Base-by-base conservation (phyloP, 2,113 vertebrate genomes). In the Arvicanthis niloticus region DNA sequence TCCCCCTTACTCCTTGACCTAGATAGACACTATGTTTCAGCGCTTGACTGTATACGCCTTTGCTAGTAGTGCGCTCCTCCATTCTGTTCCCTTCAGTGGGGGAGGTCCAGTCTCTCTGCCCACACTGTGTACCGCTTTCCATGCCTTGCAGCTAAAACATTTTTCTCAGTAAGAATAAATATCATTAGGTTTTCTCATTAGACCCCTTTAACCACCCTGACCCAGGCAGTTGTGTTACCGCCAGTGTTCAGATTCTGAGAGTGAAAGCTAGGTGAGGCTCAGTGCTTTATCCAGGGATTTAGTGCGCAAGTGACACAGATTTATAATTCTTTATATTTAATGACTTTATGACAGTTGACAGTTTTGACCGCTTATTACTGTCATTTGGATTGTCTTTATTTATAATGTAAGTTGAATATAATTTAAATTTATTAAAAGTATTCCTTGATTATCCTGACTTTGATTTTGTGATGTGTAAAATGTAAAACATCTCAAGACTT, bases 381-480 rank as follows among this genome's bases (percentile, higher is more conserved):
- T 81, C 56, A 19, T 78, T 8, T 77, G 58, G 58, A n/a, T 87
- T 68, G 51, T 91, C 53, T 90, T 93, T 94, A 88, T 70, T 94
- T 91, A 75, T 48, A 95, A n/a, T 65, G 40, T 48, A 88, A 94
- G 24, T 88, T 65, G 42, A 92, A 68, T 37, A 80, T 21, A 48
- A 80, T 88, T 94, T 93, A 84, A 93, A 34, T 91, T 68, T 96
- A 67, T 48, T 92, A 42, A 95, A 91, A 92, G 15, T 56, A 70
- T 87, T 95, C 86, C 92, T 93, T 85, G 56, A 92, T 85, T 9
- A 91, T 51, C 82, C 87, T 88, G 77, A 76, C 76, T 92, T 92
- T 91, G 40, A 70, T 81, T 95, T 96, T 89, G 22, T 84, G 45
- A 48, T 88, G 31, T 45, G 4, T 76, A 73, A 76, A 95, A 87